Percentiles rank a stretch among this genome's conserved stretches.
Evolutionary conservation across 2,797 vertebrate genomes (phyloP).

Genomic region (Myotis planiceps): DNA sequence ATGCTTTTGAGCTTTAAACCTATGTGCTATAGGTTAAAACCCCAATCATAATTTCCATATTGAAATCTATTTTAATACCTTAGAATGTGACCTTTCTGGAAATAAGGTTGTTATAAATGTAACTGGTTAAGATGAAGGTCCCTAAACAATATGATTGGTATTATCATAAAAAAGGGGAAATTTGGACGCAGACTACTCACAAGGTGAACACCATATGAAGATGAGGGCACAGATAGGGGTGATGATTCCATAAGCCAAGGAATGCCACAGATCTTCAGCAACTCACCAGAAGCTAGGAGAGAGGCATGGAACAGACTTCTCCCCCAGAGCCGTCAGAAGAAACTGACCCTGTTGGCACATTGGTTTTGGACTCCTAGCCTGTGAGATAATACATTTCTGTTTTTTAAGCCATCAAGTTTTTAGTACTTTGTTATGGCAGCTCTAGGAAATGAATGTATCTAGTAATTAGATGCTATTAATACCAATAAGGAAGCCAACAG

Average conservation of each 20-base stretch:
- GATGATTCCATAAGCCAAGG: background rate
- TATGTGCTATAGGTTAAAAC: background rate
- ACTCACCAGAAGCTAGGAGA: background rate
- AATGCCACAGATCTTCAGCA: background rate
- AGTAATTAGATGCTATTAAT: background rate
- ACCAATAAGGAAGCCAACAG: background rate
- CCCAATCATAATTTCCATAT: background rate
- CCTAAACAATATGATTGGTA: background rate
- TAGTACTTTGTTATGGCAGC: background rate
- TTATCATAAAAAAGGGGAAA: background rate
- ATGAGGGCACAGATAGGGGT: background rate
- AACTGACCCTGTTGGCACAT: background rate
- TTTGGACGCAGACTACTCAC: background rate
- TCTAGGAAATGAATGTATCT: background rate
- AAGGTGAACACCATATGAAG: background rate
- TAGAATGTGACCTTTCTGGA: background rate
- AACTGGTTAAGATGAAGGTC: background rate
- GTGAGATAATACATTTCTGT: background rate
- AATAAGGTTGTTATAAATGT: background rate
- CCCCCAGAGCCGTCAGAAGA: background rate
- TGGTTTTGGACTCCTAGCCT: background rate
- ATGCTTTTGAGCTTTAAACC: background rate
- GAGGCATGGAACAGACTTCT: background rate
- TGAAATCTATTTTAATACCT: background rate
- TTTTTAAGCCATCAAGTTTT: background rate